Percentiles rank a stretch among this genome's conserved stretches.
Evolutionary conservation across 2,888 invertebrate genomes (phyloP).

Genomic region (Eilema sororculum): DNA sequence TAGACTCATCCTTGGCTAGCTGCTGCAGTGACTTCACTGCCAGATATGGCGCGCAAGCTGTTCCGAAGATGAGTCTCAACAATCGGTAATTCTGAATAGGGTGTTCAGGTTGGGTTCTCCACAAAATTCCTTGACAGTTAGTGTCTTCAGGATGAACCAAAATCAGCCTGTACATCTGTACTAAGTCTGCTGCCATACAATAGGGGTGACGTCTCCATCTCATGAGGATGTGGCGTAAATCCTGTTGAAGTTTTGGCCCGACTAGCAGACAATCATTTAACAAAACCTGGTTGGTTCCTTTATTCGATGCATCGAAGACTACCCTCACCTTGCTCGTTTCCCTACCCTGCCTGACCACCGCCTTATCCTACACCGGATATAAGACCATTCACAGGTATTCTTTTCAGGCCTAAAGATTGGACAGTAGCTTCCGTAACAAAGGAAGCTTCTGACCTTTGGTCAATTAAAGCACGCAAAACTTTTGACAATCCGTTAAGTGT

Average conservation of each 20-base stretch:
- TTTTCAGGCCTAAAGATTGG: slow-evolving; percentile 16
- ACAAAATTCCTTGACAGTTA: slow-evolving; percentile 19
- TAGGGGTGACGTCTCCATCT: slow-evolving; percentile 12
- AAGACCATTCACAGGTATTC: slow-evolving; percentile 7
- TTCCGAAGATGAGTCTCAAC: slow-evolving; percentile 20
- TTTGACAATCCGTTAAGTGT: slow-evolving; percentile 18
- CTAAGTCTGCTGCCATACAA: slow-evolving; percentile 6
- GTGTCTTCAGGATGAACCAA: slow-evolving; percentile 7
- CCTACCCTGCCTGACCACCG: slow-evolving; percentile 10
- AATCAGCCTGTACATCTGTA: slow-evolving; percentile 11
- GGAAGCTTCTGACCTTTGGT: slow-evolving; percentile 23
- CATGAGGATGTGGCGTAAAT: slow-evolving; percentile 15
- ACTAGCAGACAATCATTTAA: slow-evolving; percentile 14
- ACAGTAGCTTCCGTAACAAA: slow-evolving; percentile 19
- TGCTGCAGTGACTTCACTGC: background rate
- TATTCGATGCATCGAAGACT: background rate
- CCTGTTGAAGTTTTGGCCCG: slow-evolving; percentile 15
- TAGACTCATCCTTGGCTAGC: background rate
- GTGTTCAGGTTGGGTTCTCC: slow-evolving; percentile 6
- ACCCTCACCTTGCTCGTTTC: slow-evolving; percentile 4
- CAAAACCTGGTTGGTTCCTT: slow-evolving; percentile 11
- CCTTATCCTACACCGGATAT: slow-evolving; percentile 17
- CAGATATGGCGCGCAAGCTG: slow-evolving; percentile 20
- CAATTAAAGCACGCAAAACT: slow-evolving; percentile 22
- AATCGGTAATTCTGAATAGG: slow-evolving; percentile 12